phyloP scores from a whole-genome alignment of 2,888 invertebrate species.

The Tenodera sinensis region DNA sequence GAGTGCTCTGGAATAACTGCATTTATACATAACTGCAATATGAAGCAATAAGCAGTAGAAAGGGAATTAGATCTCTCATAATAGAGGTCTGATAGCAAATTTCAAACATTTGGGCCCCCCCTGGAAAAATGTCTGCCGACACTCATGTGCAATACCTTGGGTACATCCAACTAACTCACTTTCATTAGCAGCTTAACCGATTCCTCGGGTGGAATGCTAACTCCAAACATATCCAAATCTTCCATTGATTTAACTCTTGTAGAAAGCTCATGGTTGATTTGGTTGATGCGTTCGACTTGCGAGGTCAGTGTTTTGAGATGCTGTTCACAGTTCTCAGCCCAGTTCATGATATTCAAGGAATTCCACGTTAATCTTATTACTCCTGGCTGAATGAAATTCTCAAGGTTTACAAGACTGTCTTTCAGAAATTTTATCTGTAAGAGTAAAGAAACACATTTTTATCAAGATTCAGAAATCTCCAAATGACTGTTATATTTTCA shows the following conservation, averaged over 20 bases:
- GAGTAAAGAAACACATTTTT: not conserved
- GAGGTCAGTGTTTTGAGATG: slow-evolving; percentile 60
- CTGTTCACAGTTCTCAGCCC: slow-evolving; percentile 55
- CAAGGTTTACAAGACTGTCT: slow-evolving; percentile 64
- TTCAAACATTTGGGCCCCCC: too few relatives aligned
- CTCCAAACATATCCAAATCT: slow-evolving; percentile 56
- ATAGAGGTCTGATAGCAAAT: too few relatives aligned
- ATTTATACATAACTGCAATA: too few relatives aligned
- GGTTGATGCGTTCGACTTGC: slow-evolving; percentile 63
- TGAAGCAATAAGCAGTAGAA: too few relatives aligned
- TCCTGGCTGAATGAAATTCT: slow-evolving; percentile 75
- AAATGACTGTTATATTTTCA: not conserved
- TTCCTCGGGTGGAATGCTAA: slow-evolving; percentile 44
- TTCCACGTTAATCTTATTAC: slow-evolving; percentile 82
- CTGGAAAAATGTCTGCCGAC: too few relatives aligned
- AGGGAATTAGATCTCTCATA: too few relatives aligned
- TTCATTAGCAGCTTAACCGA: slow-evolving; percentile 50
- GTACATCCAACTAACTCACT: slow-evolving; percentile 39
- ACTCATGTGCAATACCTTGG: too few relatives aligned
- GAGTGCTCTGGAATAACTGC: too few relatives aligned
- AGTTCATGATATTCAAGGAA: slow-evolving; percentile 76
- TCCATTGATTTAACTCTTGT: slow-evolving; percentile 55
- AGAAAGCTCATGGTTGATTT: slow-evolving; percentile 59
- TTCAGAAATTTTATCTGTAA: slow-evolving; percentile 62
- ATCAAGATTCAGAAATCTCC: not conserved